Conservation (phyloP, 2,888 invertebrate species). For the Cheilosia scutellata region DNA sequence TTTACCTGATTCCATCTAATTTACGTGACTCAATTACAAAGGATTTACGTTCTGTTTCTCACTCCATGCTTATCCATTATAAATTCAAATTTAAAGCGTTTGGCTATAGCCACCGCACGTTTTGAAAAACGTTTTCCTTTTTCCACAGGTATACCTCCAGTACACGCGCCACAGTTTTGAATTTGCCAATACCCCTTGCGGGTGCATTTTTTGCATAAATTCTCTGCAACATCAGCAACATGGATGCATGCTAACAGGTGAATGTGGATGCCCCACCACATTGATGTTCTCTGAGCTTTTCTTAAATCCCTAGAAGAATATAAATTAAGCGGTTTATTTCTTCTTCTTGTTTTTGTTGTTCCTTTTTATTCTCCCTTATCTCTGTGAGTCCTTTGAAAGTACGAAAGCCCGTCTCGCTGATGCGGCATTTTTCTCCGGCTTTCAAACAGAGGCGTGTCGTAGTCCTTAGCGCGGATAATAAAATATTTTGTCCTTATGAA, state of each 20-base stretch:
- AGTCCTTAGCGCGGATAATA: slow-evolving; percentile 30
- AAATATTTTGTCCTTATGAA: slow-evolving; percentile 26
- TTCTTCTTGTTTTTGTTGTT: background rate
- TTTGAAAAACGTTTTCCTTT: slow-evolving; percentile 6
- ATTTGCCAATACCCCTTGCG: slow-evolving; percentile 48
- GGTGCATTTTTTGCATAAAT: slow-evolving; percentile 70
- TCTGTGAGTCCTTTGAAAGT: slow-evolving; percentile 37
- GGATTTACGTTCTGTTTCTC: slow-evolving; percentile 77
- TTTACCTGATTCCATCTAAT: slow-evolving; percentile 70
- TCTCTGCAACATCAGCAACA: slow-evolving; percentile 42
- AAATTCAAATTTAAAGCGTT: slow-evolving; percentile 63
- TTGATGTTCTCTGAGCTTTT: slow-evolving; percentile 19
- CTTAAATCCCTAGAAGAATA: slow-evolving; percentile 53
- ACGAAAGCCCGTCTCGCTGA: slow-evolving; percentile 50
- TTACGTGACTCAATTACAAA: slow-evolving; percentile 82
- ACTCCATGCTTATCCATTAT: slow-evolving; percentile 55
- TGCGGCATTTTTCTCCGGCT: slow-evolving; percentile 49
- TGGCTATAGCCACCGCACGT: slow-evolving; percentile 35
- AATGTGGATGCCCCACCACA: slow-evolving; percentile 26
- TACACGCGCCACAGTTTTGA: slow-evolving; percentile 28
- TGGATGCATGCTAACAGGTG: slow-evolving; percentile 69
- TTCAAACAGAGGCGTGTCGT: slow-evolving; percentile 37
- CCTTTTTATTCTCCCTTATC: slow-evolving; percentile 3
- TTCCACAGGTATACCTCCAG: background rate
- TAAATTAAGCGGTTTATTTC: slow-evolving; percentile 50